phyloP scores from a whole-genome alignment of 2,888 invertebrate species.

The Calliscelio sp. region DNA sequence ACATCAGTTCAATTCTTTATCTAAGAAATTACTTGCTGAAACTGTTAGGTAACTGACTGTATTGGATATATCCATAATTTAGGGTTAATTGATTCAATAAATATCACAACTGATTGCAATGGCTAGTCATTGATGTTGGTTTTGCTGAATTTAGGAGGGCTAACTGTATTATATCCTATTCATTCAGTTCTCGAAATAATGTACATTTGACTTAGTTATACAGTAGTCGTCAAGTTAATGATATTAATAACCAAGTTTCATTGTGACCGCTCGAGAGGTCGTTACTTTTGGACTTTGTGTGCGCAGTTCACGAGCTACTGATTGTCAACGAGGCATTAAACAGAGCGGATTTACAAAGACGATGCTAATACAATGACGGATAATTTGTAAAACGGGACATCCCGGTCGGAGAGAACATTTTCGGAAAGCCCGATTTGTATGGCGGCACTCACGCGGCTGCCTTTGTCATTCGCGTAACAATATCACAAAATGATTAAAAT shows the following conservation, averaged over 20 bases:
- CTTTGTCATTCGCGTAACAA: too few relatives aligned
- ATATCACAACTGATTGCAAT: too few relatives aligned
- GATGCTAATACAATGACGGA: not conserved
- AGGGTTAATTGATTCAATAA: too few relatives aligned
- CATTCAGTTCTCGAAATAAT: constrained; percentile 51
- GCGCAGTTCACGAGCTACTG: constrained; percentile 4
- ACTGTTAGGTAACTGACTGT: too few relatives aligned
- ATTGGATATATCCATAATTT: too few relatives aligned
- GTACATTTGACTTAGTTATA: constrained; percentile 45
- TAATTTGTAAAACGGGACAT: constrained; percentile 14
- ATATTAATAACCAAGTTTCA: constrained; percentile 52
- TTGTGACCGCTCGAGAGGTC: constrained; percentile 1
- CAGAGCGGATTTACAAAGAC: constrained; percentile 3
- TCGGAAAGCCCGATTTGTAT: too few relatives aligned
- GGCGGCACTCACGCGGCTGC: too few relatives aligned
- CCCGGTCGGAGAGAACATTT: too few relatives aligned
- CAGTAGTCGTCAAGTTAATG: constrained; percentile 36
- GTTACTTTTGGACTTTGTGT: constrained; percentile 34
- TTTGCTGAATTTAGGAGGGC: constrained; percentile 32
- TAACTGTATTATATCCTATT: constrained; percentile 54
- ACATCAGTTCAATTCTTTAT: constrained; percentile 23
- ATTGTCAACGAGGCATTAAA: constrained; percentile 25
- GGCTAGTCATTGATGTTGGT: too few relatives aligned
- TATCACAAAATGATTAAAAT: constrained; percentile 41
- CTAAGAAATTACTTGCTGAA: constrained; percentile 24